Base-by-base conservation (phyloP, 1,140 invertebrate genomes). In the Polypedilum vanderplanki region DNA sequence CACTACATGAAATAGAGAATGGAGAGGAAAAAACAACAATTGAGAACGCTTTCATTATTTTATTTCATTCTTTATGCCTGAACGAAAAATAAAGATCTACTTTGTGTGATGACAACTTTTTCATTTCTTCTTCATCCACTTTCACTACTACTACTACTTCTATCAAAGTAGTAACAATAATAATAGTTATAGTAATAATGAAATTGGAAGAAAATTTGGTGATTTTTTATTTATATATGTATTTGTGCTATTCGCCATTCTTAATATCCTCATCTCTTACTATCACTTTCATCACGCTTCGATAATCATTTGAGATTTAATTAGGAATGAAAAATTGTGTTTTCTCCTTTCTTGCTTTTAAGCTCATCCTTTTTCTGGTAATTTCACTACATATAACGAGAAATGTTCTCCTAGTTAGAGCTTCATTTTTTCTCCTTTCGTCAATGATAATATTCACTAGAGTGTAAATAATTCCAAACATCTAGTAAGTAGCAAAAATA, bases 91-190 rank as follows among this genome's bases (percentile, higher is more conserved):
- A 57, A 57, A 15, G 46, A 57, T 57, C 1, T 57, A 15, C 46
- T 57, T 57, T 57, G 12, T 57, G 46, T 57, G 46, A 57, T 57
- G 46, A 57, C 46, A 57, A 57, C 46, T 57, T 57, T 57, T 57
- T 33, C 24, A 33, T 33, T 46, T 9, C 15, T 15, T 57, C 12
- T 57, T n/a, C n/a, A n/a, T n/a, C n/a, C n/a, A n/a, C n/a, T n/a
- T n/a, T n/a, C n/a, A n/a, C n/a, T n/a, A n/a, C n/a, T n/a, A n/a
- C n/a, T 57, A n/a, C 46, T 15, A 5, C 24, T 33, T 33, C 24
- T 33, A 33, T 33, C 5, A 33, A n/a, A n/a, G n/a, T n/a, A n/a
- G n/a, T 33, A 33, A 33, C 24, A 33, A 33, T 33, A 33, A 33
- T 33, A 33, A 33, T 5, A 33, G 24, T 33, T 5, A 33, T 33